Evolutionary conservation across 1,140 invertebrate genomes (phyloP), one percentile per base, ranked within the genome.

Genomic region (Gryllus bimaculatus): DNA sequence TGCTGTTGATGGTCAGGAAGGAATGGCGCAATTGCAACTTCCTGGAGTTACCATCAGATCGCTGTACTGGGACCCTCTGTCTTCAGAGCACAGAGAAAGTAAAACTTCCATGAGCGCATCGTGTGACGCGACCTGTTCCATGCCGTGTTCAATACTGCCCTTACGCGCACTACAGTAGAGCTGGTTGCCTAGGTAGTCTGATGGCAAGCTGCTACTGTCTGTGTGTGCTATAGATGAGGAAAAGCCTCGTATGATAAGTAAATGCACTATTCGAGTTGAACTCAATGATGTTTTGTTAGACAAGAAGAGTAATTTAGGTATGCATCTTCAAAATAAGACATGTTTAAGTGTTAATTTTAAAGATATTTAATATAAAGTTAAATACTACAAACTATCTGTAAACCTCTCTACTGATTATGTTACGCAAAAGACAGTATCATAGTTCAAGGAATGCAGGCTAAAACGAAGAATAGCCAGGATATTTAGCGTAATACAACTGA

Each of bases 61-160:
- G n/a, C 3, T 77, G 54, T 77, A 74, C 21, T 49, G 76, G 26
- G 21, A n/a, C n/a, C 77, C 81, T 82, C 94, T 93, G 84, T 98
- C 96, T 79, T 96, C 88, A 0, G 96, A 96, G 84, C n/a, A n/a
- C n/a, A n/a, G n/a, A n/a, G 95, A 96, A 1, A 94, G 93, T 73
- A 98, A 94, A 6, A 97, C 92, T 83, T 98, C 96, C 90, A 97
- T 95, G 0, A 98, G 89, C 97, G n/a, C 97, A 99, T 18, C 98
- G 90, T 7, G 95, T 92, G 39, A n/a, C n/a, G n/a, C n/a, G n/a
- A n/a, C n/a, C 92, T 91, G 84, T 97, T 96, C 97, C 97, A 99
- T 2, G 95, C 91, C 0, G 88, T 84, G 82, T 96, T 96, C 13
- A 96, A n/a, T n/a, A 87, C 83, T 93, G 93, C 1, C 90, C 87